These are phyloP conservation scores for Habropoda laboriosa DNA, from an alignment of 1,140 invertebrate genomes.

Conservation along the genomic window DNA sequence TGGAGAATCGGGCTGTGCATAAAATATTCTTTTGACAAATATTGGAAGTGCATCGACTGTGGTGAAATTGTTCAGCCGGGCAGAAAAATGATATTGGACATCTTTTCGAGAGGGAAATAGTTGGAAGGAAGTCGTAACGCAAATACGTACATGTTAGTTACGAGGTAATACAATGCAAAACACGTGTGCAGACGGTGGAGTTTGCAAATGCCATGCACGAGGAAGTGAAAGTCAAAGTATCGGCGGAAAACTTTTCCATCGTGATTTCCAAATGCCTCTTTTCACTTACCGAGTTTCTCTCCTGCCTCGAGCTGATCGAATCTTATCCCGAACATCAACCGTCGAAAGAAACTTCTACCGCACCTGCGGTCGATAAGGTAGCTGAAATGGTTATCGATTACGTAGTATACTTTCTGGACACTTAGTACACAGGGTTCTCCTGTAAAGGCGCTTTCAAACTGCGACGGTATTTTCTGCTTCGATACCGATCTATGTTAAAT, in stretches of 20 bases:
- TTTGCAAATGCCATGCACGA: slow-evolving; percentile 45
- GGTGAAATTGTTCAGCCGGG: neutral
- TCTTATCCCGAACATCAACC: neutral
- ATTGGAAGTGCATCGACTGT: too few relatives aligned
- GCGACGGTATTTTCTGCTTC: too few relatives aligned
- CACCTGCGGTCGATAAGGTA: slow-evolving; percentile 37
- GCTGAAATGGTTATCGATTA: neutral
- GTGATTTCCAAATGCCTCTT: slow-evolving; percentile 8
- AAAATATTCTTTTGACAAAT: neutral
- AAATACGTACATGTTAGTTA: neutral
- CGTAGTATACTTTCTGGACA: neutral
- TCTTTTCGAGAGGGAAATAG: neutral
- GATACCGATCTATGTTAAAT: too few relatives aligned
- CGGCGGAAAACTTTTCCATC: slow-evolving; percentile 70
- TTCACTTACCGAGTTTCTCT: slow-evolving; percentile 24
- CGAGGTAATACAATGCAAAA: slow-evolving; percentile 49
- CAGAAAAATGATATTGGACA: neutral
- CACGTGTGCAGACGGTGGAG: slow-evolving; percentile 37
- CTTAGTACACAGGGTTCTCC: neutral
- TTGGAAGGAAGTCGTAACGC: too few relatives aligned
- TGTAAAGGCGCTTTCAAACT: too few relatives aligned
- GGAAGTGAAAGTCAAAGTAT: slow-evolving; percentile 74
- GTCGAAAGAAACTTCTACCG: too few relatives aligned
- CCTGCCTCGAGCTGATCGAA: neutral
- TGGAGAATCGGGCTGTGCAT: too few relatives aligned